Conservation (phyloP, 2,888 invertebrate species). For the Nomada fucata region DNA sequence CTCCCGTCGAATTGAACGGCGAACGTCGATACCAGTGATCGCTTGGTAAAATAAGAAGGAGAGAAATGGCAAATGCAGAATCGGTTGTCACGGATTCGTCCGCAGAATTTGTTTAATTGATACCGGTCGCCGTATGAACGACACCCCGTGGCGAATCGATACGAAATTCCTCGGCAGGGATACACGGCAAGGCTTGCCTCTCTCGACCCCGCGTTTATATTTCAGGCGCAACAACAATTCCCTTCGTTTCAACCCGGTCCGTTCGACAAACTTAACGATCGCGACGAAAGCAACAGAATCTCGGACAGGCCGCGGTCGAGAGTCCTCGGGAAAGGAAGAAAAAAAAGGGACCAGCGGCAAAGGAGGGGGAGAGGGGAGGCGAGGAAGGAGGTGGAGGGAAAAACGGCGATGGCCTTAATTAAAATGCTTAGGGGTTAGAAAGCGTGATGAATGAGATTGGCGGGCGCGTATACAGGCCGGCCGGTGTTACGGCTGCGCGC, state of each 20-base stretch:
- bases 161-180: conserved; percentile 70
- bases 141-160: conserved; percentile 43
- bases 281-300: no score
- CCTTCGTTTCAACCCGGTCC: conserved; percentile 66
- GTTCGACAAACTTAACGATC: conserved; percentile 1
- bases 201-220: conserved; percentile 70
- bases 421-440: conserved; percentile 84
- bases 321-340: not conserved
- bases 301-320: not conserved
- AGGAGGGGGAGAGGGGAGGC: conserved; percentile 44
- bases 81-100: conserved; percentile 70
- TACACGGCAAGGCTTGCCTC: conserved; percentile 69
- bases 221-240: conserved; percentile 73
- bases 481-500: conserved; percentile 48
- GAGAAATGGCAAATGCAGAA: conserved; percentile 68
- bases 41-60: not conserved
- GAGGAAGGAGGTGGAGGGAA: conserved; percentile 70
- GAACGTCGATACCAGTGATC: no score
- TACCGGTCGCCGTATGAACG: conserved; percentile 56
- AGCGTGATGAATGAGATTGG: conserved; percentile 83
- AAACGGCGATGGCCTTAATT: conserved; percentile 80
- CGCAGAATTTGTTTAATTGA: conserved; percentile 76
- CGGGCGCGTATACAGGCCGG: conserved; percentile 57
- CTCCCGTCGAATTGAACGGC: no score
- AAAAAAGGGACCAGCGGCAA: conserved; percentile 54